Evolutionary conservation across 2,888 invertebrate species (phyloP), one percentile per base, ranked within the genome.

Genomic region (Iphiclides podalirius): DNA sequence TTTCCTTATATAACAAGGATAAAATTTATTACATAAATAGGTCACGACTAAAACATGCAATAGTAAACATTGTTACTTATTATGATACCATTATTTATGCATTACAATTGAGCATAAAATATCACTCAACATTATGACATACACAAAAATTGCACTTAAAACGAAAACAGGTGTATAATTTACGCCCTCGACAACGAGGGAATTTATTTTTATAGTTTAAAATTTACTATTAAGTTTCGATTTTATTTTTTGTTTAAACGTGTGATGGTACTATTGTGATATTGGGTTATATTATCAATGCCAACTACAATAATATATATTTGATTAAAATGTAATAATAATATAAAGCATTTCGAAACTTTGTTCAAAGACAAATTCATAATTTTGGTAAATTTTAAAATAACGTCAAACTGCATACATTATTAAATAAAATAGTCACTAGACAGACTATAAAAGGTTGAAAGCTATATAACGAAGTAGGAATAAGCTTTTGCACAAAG

Each of bases 71-170:
- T 15, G 7, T 35, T 15, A 26, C 6, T 39, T 39, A 39, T 39
- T 39, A 39, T 39, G 39, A 23, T 23, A 17, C n/a, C 15, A 9
- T 35, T 39, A 23, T 13, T 39, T 23, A 37, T 37, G 37, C 13
- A 20, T 40, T 40, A 9, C 2, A 8, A 47, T 28, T 47, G 47
- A 47, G 47, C 41, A 41, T 37, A 47, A 47, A 36, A 41, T 35
- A 47, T 28, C 17, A 47, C 41, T 41, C 47, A 41, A 37, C n/a
- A 46, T 4, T 7, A n/a, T 37, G 11, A 20, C 9, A 12, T n/a
- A 14, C 26, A 14, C 9, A 14, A 2, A 26, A 44, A 36, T 35
- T 23, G 44, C 43, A 43, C 67, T 63, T 58, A 54, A 40, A 58
- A 52, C 59, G 58, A 65, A 46, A 46, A 31, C 39, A 31, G 9